Evolutionary conservation across 2,113 vertebrate genomes (phyloP), one percentile per base, ranked within the genome.

Genomic region (Aspidoscelis tigris): DNA sequence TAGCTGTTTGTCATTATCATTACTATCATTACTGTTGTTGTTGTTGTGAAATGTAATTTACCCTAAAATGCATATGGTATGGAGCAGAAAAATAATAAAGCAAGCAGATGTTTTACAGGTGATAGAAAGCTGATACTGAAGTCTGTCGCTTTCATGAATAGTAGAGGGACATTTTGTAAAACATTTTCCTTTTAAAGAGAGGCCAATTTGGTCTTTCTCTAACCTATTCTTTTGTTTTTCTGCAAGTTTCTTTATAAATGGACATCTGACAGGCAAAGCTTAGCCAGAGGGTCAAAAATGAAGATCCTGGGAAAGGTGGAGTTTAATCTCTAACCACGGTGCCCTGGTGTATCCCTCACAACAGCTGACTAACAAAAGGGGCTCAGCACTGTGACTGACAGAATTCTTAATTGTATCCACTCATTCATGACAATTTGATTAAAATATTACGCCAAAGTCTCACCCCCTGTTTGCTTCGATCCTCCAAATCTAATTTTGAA

Each of bases 341-440:
- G 94, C 95, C 96, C 95, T 91, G 26, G 88, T 81, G 76, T 92
- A 90, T 95, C 94, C 94, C 92, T 95, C 96, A 92, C 91, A 87
- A 96, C 95, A 94, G 91, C 96, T 93, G 94, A 97, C 96, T 95
- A 96, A 96, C 97, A 97, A 97, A 97, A 97, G 97, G 96, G 96
- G 95, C 96, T 92, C 96, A 85, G 95, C 94, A 92, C 95, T 92
- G 96, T 98, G 98, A 99, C 96, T 99, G 98, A 99, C 98, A 99
- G 97, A 96, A 97, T 98, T 97, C 96, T 97, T 99, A 99, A 99
- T 99, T 99, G 98, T 98, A 99, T 99, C 97, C 98, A 99, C 97
- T 99, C 98, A 98, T 95, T 99, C 98, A 99, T 99, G 98, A 99
- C 98, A 99, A 99, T 98, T 99, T 99, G 98, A 99, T 99, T 99